Percentiles rank a stretch among this genome's conserved stretches.
Conservation (phyloP, 2,888 invertebrate species). For the Cataglyphis rosenhaueri region DNA sequence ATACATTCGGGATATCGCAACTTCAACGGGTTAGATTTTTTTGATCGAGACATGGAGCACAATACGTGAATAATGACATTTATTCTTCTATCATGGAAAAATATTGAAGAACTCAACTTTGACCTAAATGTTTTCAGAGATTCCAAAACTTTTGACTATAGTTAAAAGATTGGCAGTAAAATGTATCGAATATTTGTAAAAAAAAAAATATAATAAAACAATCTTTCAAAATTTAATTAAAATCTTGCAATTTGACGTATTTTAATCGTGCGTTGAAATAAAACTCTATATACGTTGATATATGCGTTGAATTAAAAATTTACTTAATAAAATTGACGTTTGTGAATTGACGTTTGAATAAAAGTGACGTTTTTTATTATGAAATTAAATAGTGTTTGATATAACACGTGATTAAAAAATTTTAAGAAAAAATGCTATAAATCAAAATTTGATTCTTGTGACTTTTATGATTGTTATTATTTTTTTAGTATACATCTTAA, state of each 20-base stretch:
- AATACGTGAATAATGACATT: not conserved
- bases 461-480: not conserved
- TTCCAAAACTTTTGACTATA: not conserved
- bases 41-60: not conserved
- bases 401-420: not conserved
- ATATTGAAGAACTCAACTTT: not conserved
- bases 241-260: not conserved
- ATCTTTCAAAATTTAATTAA: not conserved
- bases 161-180: not conserved
- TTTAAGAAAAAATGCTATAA: not conserved
- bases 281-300: not conserved
- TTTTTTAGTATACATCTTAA: not conserved
- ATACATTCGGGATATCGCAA: not conserved
- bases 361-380: no score
- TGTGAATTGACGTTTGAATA: no score
- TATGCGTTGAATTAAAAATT: not conserved
- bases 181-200: not conserved
- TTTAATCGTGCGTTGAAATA: not conserved
- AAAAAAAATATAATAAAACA: constrained; percentile 11
- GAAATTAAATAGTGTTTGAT: not conserved
- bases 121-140: not conserved
- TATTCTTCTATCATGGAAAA: not conserved
- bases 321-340: not conserved
- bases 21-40: no score
- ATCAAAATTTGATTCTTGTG: not conserved